Percentiles rank a stretch among this genome's conserved stretches.
Evolutionary conservation across 1,140 invertebrate genomes (phyloP).

Genomic region (Eurosta solidaginis): DNA sequence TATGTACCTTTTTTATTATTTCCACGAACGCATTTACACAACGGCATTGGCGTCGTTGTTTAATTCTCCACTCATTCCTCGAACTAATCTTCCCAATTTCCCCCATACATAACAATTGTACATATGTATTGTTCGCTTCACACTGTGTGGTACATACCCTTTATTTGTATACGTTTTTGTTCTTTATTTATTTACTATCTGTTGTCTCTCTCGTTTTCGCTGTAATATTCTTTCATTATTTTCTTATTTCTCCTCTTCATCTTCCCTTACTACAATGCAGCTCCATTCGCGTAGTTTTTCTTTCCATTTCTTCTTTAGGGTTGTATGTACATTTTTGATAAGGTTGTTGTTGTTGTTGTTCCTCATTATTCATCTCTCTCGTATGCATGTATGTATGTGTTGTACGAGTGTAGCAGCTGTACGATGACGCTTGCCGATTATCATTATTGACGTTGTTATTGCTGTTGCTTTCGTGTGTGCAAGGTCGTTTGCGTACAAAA

Average conservation of each 20-base stretch:
- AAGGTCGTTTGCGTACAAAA: slow-evolving; percentile 61
- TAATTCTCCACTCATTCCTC: no score
- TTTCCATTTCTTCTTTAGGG: not conserved
- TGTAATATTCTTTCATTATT: not conserved
- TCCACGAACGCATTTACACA: no score
- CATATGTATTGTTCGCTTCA: no score
- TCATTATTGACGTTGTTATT: slow-evolving; percentile 48
- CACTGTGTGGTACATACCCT: no score
- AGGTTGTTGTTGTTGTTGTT: slow-evolving; percentile 4
- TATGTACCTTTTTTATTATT: no score
- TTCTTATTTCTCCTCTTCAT: slow-evolving; percentile 3
- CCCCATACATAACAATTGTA: no score
- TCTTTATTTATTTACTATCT: not conserved
- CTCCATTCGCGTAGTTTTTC: slow-evolving; percentile 21
- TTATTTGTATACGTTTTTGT: no score
- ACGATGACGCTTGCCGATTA: no score
- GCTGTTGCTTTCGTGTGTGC: slow-evolving; percentile 48
- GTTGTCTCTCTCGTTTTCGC: not conserved
- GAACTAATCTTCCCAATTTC: not conserved
- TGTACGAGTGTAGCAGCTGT: slow-evolving; percentile 33
- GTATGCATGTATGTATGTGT: not conserved
- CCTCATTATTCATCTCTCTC: not conserved
- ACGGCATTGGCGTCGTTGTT: no score
- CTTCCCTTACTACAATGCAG: not conserved
- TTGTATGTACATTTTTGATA: no score